Evolutionary conservation across 2,113 vertebrate genomes (phyloP), one percentile per base, ranked within the genome.

Genomic region (Apus apus): DNA sequence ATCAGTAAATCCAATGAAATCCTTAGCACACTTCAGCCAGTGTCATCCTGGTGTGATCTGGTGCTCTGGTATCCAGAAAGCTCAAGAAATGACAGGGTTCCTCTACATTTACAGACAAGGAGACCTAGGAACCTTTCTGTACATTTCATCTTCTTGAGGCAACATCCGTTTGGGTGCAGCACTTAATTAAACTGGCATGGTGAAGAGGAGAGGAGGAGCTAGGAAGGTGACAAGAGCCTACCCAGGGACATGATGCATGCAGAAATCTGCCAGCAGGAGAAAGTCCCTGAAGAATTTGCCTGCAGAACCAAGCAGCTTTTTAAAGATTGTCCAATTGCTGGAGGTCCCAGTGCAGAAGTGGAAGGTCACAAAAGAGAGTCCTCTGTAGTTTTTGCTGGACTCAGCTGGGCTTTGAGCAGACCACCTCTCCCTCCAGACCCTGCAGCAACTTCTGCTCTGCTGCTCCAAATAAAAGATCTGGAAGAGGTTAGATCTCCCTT

Each of bases 181-280:
- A 19, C 46, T 65, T 11, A 16, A 46, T 65, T 4, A 48, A 70
- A 25, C 1, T 34, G 20, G 11, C 0, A 1, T 10, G n/a, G 13
- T 6, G 53, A 79, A 51, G 62, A 57, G 36, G 8, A 48, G 8
- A 19, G 45, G 8, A 34, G 43, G 32, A 64, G 25, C 25, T 74
- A n/a, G 16, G n/a, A 54, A 54, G 32, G 21, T 9, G n/a, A 8
- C 1, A 8, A 81, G 7, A 18, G 13, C 11, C 48, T 43, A 18
- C 11, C 61, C 21, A 19, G 9, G 6, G 11, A 6, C 23, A 27
- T 0, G 5, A 72, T 40, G 66, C 27, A 20, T 50, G 22, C 34
- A 67, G 79, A 54, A 32, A 53, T 57, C 40, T 64, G 48, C 8
- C 7, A 9, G 40, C 43, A 71, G 25, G 25, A 89, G 38, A 46